Conservation (phyloP, 2,888 invertebrate species). For the Dusona sp. region DNA sequence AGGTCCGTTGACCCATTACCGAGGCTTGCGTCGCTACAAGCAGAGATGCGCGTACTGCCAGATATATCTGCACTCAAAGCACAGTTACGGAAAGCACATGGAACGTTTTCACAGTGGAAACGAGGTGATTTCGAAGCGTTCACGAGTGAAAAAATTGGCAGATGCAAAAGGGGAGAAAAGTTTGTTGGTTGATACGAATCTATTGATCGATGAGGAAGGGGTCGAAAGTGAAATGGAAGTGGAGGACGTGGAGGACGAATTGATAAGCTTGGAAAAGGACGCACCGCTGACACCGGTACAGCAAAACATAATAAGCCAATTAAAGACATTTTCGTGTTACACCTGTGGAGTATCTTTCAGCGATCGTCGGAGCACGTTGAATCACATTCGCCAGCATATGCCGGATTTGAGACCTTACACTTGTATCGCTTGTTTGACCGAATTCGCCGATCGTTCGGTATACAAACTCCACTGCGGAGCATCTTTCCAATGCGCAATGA, state of each 20-base stretch:
- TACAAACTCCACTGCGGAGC: conserved; percentile 82
- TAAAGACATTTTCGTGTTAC: conserved; percentile 83
- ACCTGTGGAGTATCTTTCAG: conserved; percentile 78
- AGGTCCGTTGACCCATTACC: conserved; percentile 79
- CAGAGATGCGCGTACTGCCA: conserved; percentile 80
- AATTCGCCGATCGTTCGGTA: conserved; percentile 80
- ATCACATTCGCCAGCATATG: conserved; percentile 83
- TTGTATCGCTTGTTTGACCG: conserved; percentile 82
- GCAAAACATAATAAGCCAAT: conserved; percentile 82
- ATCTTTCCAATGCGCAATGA: conserved; percentile 86
- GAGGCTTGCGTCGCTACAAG: conserved; percentile 77
- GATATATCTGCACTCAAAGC: conserved; percentile 81
- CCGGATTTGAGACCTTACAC: conserved; percentile 81
- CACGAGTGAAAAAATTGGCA: not conserved
- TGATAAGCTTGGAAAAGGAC: conserved; percentile 78
- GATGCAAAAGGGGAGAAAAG: not conserved
- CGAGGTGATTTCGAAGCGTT: no score
- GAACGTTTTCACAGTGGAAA: conserved; percentile 77
- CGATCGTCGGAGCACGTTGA: conserved; percentile 80
- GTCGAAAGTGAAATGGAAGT: conserved; percentile 45
- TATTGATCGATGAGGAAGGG: conserved; percentile 68
- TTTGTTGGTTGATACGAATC: conserved; percentile 42
- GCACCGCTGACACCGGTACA: conserved; percentile 81
- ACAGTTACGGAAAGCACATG: conserved; percentile 80
- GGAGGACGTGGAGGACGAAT: conserved; percentile 77